Base-by-base conservation (phyloP, 2,113 vertebrate genomes). In the Sprattus sprattus region DNA sequence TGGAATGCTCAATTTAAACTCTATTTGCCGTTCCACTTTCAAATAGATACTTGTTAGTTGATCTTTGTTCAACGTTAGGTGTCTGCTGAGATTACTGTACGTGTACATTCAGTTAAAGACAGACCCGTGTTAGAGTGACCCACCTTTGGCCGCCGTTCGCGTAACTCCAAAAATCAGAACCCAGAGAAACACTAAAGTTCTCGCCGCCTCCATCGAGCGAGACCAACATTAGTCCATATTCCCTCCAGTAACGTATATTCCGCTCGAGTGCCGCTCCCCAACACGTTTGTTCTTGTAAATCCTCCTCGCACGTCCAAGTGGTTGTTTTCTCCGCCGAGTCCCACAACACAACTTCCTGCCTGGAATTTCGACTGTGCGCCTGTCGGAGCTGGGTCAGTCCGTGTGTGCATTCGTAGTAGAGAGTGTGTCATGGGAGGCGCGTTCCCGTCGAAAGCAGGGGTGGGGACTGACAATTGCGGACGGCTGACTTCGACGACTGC, bases 141-240 rank as follows among this genome's bases (percentile, higher is more conserved):
- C 39, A 39, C 39, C 39, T 96, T 94, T 94, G 87, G 86, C 92
- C 89, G 89, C 57, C 22, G 91, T 88, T 89, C 91, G 90, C 87
- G 93, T 84, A 86, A 83, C 90, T 89, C 90, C 93, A 88, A 94
- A 89, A 87, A 95, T 88, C 89, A 93, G 91, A 89, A 93, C 91
- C 90, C 92, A 91, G 91, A 94, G 89, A 45, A 93, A 91, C 89
- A 93, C 25, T 89, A 94, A 95, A 94, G 93, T 95, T 94, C 93
- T 94, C 88, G 46, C 91, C 90, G 92, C 90, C 90, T 95, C 94
- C 95, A 95, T 96, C 91, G 92, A 91, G 85, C 71, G 71, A 11
- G 39, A 39, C 71, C 71, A 78, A 78, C 89, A 84, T 91, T 95
- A 93, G 87, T 95, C 94, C 94, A 95, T 94, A 80, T 78, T 78